These are phyloP conservation scores for Lordiphosa fenestrarum DNA, from an alignment of 2,888 invertebrate genomes.

Conservation along the genomic window DNA sequence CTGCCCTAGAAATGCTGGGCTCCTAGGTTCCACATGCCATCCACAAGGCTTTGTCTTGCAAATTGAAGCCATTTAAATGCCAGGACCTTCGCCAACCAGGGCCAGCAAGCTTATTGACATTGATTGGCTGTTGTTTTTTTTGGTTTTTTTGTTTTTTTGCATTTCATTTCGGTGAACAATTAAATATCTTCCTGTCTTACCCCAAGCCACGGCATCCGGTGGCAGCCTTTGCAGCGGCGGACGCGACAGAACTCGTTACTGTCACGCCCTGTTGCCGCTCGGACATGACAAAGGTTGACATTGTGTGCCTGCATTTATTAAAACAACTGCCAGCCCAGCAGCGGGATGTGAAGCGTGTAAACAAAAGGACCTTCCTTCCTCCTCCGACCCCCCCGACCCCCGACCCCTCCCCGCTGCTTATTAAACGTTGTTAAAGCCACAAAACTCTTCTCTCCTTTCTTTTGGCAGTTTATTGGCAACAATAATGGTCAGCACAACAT, in stretches of 20 bases:
- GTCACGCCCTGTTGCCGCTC: conserved; percentile 55
- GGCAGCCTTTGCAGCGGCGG: background rate
- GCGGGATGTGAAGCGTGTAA: conserved; percentile 41
- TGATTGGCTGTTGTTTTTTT: conserved; percentile 45
- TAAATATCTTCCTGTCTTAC: conserved; percentile 39
- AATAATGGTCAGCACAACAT: conserved; percentile 81
- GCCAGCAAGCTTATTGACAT: conserved; percentile 36
- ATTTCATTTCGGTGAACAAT: conserved; percentile 30
- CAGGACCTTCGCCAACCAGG: background rate
- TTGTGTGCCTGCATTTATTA: conserved; percentile 64
- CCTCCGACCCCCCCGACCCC: too few relatives aligned
- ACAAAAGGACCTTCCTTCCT: conserved; percentile 5
- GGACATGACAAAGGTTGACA: conserved; percentile 73
- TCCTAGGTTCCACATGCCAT: conserved; percentile 4
- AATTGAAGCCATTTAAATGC: conserved; percentile 32
- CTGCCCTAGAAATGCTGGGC: too few relatives aligned
- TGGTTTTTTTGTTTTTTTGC: background rate
- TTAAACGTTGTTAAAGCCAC: conserved; percentile 14
- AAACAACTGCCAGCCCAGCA: conserved; percentile 48
- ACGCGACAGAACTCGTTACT: conserved; percentile 51
- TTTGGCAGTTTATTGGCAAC: conserved; percentile 77
- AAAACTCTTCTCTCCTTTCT: background rate
- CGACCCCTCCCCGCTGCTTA: background rate
- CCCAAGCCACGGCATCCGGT: conserved; percentile 22
- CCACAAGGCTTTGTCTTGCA: conserved; percentile 11